Percentiles rank a stretch among this genome's conserved stretches.
Evolutionary conservation across 2,113 vertebrate species (phyloP).

Genomic region (Tragelaphus buxtoni): DNA sequence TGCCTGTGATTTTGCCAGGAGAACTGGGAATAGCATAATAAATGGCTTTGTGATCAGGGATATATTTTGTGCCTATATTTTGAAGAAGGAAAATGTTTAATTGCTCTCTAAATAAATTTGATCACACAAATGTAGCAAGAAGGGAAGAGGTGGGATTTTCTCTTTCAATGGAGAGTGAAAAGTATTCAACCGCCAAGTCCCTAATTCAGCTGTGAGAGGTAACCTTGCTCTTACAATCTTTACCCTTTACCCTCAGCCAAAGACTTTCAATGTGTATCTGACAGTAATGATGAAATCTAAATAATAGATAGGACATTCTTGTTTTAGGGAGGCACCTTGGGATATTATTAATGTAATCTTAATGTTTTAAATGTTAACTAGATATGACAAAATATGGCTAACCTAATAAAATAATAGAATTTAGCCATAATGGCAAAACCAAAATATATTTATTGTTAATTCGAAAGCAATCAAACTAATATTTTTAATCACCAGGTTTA

Average conservation of each 20-base stretch:
- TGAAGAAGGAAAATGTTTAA: conserved; percentile 13
- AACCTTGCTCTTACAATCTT: not conserved
- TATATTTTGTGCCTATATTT: conserved; percentile 4
- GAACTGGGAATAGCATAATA: conserved; percentile 31
- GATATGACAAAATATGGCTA: not conserved
- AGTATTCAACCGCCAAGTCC: not conserved
- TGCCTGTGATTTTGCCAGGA: not conserved
- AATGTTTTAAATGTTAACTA: not conserved
- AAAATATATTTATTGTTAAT: not conserved
- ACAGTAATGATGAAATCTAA: not conserved
- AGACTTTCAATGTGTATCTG: not conserved
- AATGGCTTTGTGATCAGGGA: not conserved
- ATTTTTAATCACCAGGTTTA: not conserved
- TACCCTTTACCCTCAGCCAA: not conserved
- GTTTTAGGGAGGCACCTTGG: not conserved
- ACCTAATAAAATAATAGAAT: not conserved
- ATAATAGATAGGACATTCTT: not conserved
- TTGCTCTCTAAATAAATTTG: conserved; percentile 28
- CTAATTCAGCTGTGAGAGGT: not conserved
- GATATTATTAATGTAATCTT: not conserved
- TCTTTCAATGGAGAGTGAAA: not conserved
- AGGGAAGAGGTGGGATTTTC: not conserved
- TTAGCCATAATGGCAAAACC: not conserved
- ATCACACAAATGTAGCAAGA: not conserved
- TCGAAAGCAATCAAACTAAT: not conserved